Evolutionary conservation across 2,888 invertebrate genomes (phyloP).

Genomic region (Drosophila engyochracea): DNA sequence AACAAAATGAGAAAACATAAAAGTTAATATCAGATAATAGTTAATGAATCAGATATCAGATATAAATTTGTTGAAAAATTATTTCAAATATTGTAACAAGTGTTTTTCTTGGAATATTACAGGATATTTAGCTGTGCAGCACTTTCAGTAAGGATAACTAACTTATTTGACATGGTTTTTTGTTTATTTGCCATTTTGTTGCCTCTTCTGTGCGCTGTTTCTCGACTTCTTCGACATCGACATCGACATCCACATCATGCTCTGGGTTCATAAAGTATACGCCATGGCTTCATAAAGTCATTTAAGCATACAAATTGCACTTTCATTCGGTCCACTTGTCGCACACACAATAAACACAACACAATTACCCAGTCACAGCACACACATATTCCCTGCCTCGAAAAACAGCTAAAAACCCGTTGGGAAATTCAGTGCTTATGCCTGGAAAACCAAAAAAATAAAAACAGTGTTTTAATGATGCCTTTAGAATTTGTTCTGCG

Average conservation of each 20-base stretch:
- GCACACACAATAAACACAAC: conserved; percentile 57
- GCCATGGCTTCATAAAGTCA: conserved; percentile 73
- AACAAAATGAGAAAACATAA: background rate
- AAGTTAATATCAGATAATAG: background rate
- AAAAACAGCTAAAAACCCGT: conserved; percentile 11
- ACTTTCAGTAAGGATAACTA: background rate
- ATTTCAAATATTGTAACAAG: background rate
- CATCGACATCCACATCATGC: background rate
- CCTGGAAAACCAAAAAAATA: background rate
- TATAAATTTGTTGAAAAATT: background rate
- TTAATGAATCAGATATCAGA: background rate
- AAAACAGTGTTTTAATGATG: conserved; percentile 25
- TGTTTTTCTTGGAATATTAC: background rate
- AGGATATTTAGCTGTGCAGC: background rate
- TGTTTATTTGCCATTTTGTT: conserved; percentile 2
- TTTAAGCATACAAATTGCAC: conserved; percentile 80
- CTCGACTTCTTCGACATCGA: background rate
- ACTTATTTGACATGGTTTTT: conserved; percentile 7
- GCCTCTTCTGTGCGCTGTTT: conserved; percentile 16
- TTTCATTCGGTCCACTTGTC: conserved; percentile 69
- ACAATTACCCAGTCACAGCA: conserved; percentile 66
- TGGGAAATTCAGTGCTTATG: conserved; percentile 11
- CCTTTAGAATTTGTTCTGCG: conserved; percentile 24
- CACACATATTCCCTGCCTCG: conserved; percentile 44
- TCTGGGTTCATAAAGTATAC: conserved; percentile 1